phyloP scores from a whole-genome alignment of 2,113 vertebrate genomes.

The Calypte anna region DNA sequence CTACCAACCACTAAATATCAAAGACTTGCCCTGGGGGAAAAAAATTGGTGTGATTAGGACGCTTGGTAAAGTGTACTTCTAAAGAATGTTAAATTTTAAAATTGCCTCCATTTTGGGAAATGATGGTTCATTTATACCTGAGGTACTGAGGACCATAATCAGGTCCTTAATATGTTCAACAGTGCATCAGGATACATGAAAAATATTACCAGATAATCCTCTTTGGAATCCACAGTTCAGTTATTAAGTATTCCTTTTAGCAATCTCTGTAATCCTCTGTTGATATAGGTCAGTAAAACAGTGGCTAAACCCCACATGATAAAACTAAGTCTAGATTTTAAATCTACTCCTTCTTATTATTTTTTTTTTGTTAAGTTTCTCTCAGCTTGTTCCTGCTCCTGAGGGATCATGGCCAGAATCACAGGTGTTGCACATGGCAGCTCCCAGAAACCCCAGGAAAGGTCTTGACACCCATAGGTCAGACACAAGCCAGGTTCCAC shows the following conservation, averaged over 20 bases:
- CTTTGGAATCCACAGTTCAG: slow-evolving; percentile 68
- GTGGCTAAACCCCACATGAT: slow-evolving; percentile 46
- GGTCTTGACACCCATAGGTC: background rate
- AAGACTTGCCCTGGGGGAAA: background rate
- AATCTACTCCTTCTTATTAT: background rate
- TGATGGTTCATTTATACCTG: background rate
- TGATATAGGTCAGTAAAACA: slow-evolving; percentile 71
- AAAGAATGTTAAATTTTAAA: background rate
- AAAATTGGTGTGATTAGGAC: background rate
- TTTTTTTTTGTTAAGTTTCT: slow-evolving; percentile 1
- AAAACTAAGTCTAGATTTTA: slow-evolving; percentile 58
- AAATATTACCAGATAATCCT: slow-evolving; percentile 71
- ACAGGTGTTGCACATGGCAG: background rate
- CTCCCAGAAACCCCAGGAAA: background rate
- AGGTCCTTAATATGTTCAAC: slow-evolving; percentile 48
- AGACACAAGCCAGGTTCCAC: background rate
- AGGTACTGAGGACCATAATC: slow-evolving; percentile 47
- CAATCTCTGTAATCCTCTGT: slow-evolving; percentile 71
- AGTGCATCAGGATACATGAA: slow-evolving; percentile 61
- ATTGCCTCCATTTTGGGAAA: background rate
- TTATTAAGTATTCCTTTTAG: slow-evolving; percentile 71
- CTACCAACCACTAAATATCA: background rate
- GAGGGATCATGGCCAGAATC: background rate
- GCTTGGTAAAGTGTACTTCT: background rate
- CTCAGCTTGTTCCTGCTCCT: background rate